These are phyloP conservation scores for Pseudorhombus dupliciocellatus DNA, from an alignment of 2,113 vertebrate genomes.

Conservation along the genomic window DNA sequence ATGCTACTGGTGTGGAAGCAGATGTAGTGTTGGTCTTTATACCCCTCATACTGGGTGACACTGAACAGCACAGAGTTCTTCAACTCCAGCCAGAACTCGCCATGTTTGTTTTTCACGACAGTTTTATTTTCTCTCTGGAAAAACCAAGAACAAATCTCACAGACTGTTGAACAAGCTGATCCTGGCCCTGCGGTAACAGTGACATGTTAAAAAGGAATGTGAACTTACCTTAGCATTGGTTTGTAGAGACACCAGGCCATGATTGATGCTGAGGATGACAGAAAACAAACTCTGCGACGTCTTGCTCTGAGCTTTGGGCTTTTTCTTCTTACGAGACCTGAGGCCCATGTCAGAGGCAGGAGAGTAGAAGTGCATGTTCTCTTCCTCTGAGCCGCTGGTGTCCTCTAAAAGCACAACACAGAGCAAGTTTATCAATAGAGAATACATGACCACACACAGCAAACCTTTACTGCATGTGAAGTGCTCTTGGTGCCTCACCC, in stretches of 20 bases:
- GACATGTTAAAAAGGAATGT: neutral
- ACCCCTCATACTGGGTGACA: constrained; percentile 92
- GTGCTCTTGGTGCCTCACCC: constrained; percentile 77
- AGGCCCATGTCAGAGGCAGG: constrained; percentile 85
- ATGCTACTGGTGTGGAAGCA: constrained; percentile 91
- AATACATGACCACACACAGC: neutral
- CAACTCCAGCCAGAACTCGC: constrained; percentile 96
- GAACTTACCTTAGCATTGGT: constrained; percentile 88
- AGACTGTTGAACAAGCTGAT: neutral
- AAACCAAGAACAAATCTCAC: neutral
- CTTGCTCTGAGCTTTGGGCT: constrained; percentile 87
- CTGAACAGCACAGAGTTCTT: constrained; percentile 89
- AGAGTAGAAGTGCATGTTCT: constrained; percentile 88
- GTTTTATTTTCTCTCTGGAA: constrained; percentile 85
- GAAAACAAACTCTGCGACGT: constrained; percentile 93
- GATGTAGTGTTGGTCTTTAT: constrained; percentile 93
- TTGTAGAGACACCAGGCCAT: constrained; percentile 89
- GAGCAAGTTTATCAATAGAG: neutral
- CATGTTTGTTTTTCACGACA: constrained; percentile 86
- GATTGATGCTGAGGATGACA: constrained; percentile 88
- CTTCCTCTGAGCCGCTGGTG: constrained; percentile 97
- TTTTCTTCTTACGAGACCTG: constrained; percentile 90
- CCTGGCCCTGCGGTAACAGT: no score
- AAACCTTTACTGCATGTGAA: neutral
- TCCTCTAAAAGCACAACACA: constrained; percentile 83